Evolutionary conservation across 2,113 vertebrate species (phyloP), one percentile per base, ranked within the genome.

Genomic region (Penelope pileata): DNA sequence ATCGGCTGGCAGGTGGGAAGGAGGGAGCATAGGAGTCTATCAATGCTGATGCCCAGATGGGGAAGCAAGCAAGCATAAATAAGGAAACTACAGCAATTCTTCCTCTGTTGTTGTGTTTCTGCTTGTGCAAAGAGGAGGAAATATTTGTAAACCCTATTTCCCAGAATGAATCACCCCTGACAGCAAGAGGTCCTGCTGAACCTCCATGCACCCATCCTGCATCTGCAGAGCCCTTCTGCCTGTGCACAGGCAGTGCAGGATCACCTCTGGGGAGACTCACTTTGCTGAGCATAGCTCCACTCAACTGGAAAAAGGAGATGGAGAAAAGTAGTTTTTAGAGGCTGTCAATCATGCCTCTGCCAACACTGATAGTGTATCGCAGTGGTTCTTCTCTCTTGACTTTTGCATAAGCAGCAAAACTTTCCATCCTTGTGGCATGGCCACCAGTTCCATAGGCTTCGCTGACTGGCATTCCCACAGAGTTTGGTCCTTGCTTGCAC

Each of bases 51-150:
- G 21, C 42, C 29, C 51, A 34, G 45, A 88, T 74, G 83, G 73
- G 77, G 86, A 94, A 95, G 67, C 30, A 62, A 83, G 64, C 0
- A 2, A 78, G 66, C 73, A 62, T 58, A 53, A 83, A 93, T 53
- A 86, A 90, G 83, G 88, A 92, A 91, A 93, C 0, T 19, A 85
- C 36, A 90, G 72, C 45, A 82, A 60, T 80, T 43, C 69, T 92
- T 90, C 76, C 83, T 77, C 43, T 82, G 66, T 16, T 72, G 60
- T 67, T 48, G n/a, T 68, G 68, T 74, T 88, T 88, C 60, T 58
- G 42, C 81, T 90, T 83, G 47, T 83, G 82, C 43, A 72, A 92
- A 91, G 70, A 82, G 77, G n/a, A 90, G 70, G 83, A 94, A 91
- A 90, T 26, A 45, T 91, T 77, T 90, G 75, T 30, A 78, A 79